These are phyloP conservation scores for Myocastor coypus DNA, from an alignment of 2,113 vertebrate genomes.

Conservation along the genomic window DNA sequence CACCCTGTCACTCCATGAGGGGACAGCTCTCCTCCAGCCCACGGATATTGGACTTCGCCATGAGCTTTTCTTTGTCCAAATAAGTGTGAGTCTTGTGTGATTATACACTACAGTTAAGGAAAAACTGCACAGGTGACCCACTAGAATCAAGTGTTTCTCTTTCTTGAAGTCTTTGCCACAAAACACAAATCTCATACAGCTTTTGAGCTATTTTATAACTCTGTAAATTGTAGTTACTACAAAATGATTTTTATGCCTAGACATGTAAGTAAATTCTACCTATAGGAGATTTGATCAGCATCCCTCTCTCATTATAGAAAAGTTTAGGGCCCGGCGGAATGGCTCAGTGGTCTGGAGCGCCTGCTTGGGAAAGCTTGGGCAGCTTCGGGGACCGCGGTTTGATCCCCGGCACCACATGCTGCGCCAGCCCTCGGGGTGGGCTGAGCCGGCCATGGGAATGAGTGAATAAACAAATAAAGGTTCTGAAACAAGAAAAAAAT, in stretches of 20 bases:
- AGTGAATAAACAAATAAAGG: too few species aligned
- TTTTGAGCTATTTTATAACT: not conserved
- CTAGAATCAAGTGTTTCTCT: not conserved
- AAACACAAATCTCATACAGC: not conserved
- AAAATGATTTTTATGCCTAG: not conserved
- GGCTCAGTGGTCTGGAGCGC: too few species aligned
- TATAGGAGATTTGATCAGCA: not conserved
- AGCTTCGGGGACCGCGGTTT: too few species aligned
- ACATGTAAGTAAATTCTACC: not conserved
- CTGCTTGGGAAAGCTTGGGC: too few species aligned
- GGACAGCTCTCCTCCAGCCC: not conserved
- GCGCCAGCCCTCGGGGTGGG: too few species aligned
- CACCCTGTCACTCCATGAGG: rapidly evolving
- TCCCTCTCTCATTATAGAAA: not conserved
- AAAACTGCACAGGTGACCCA: not conserved
- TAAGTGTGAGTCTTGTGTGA: not conserved
- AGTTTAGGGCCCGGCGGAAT: too few species aligned
- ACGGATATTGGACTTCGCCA: not conserved
- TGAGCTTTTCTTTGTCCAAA: not conserved
- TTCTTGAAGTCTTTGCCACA: not conserved
- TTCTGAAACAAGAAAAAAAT: too few species aligned
- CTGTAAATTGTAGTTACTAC: not conserved
- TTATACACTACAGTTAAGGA: not conserved
- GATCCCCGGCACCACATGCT: too few species aligned
- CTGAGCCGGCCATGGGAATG: too few species aligned